Base-by-base conservation (phyloP, 1,140 invertebrate genomes). In the Sitophilus oryzae region DNA sequence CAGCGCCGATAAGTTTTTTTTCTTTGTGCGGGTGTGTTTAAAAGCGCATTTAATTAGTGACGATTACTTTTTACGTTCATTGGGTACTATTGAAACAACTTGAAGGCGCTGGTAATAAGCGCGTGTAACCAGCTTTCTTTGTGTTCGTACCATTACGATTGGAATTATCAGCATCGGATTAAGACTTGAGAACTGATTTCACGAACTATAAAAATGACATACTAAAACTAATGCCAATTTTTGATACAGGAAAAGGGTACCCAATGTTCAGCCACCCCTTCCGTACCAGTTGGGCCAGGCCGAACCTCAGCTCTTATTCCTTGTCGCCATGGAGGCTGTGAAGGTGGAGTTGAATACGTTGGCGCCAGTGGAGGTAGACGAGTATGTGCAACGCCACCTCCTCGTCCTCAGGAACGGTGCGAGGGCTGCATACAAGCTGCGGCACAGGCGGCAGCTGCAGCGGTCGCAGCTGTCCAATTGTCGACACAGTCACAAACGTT, bases 341-440 rank as follows among this genome's bases (percentile, higher is more conserved):
- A 69, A 46, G 67, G 64, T 50, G 72, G 73, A 52, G 73, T 77
- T 63, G 78, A 80, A 59, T 81, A 79, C 64, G 77, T 80, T 54
- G 78, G 77, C 10, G 74, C 74, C 3, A 75, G 74, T 22, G 77
- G 75, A 15, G 75, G 74, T 0, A 73, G 81, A 16, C 75, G 80
- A 50, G 76, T 80, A 15, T 80, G 79, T 52, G 77, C 77, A 58
- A 79, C 78, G 14, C 82, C 79, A 46, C 77, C 79, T n/a, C 75
- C 76, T 2, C 77, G 55, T 25, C 43, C 49, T 41, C 49, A 51
- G 18, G 55, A 57, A 22, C 41, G 55, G 16, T 57, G 55, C 78
- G n/a, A 63, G 64, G 64, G 67, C 14, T 67, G 66, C 46, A 63
- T 70, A 18, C 55, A 57, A 18, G 64, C 65, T 15, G 66, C 67